Base-by-base conservation (phyloP, 1,140 invertebrate species). In the Drosophila chauvacae region DNA sequence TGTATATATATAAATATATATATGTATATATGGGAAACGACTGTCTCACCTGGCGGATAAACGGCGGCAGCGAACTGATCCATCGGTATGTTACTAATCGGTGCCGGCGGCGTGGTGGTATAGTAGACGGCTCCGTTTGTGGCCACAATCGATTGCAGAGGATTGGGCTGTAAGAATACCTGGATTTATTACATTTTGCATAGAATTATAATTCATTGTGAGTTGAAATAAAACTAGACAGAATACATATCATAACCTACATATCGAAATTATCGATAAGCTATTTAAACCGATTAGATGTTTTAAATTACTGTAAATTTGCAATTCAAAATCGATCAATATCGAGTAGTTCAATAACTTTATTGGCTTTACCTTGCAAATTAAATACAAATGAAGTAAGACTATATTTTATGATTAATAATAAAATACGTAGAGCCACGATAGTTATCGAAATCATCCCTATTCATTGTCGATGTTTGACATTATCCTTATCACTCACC, bases 111-210 rank as follows among this genome's bases (percentile, higher is more conserved):
- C 72, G 92, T 92, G 75, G 92, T 85, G 59, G 92, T 92, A 80
- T 93, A 93, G 76, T 93, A 93, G 30, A 93, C 92, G 59, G 92
- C 92, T 77, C 92, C 92, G 77, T 92, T 93, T 50, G 92, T 91
- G 74, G 92, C 85, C 76, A 91, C 84, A 73, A 93, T 91, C 57
- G 92, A 92, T 77, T 92, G 77, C 39, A 88, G 71, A 18, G 85
- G 85, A 81, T 88, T 88, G 13, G 85, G 85, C 83, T 45, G 20
- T 3, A 45, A 20, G 18, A 13, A 20, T 6, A 2, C 4, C 13
- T 10, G n/a, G 18, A 10, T 44, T 18, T 44, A 44, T 18, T 45
- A 45, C 2, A 20, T 6, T 45, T 20, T 45, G 4, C 18, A 45
- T 7, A 44, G 7, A 42, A 42, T 18, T 42, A 42, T 4, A 0